Evolutionary conservation across 2,797 vertebrate genomes (phyloP).

Genomic region (Phalanger gymnotis): DNA sequence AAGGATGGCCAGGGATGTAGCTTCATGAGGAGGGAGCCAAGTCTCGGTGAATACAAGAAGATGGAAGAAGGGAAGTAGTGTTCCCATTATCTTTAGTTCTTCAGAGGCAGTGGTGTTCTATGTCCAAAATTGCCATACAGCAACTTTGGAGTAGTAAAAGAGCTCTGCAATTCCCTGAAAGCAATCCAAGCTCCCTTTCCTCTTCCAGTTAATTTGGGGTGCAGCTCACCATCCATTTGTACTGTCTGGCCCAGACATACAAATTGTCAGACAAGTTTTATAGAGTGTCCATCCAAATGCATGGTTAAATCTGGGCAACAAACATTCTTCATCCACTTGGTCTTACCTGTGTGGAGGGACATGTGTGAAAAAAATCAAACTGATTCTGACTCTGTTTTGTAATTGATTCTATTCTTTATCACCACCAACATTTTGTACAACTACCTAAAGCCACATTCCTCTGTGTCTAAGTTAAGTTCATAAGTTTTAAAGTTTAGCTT

Average conservation of each 20-base stretch:
- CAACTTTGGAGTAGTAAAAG: not conserved
- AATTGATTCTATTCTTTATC: not conserved
- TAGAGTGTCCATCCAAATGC: not conserved
- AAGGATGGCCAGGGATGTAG: not conserved
- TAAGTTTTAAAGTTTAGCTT: not conserved
- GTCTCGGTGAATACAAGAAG: not conserved
- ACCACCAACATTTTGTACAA: not conserved
- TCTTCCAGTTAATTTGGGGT: not conserved
- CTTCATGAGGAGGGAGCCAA: not conserved
- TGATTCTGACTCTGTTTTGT: not conserved
- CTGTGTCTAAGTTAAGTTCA: not conserved
- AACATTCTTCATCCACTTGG: not conserved
- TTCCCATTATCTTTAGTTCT: not conserved
- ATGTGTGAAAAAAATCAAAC: too few relatives aligned
- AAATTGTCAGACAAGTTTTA: not conserved
- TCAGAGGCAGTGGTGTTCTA: not conserved
- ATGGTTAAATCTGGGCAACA: not conserved
- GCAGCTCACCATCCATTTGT: not conserved
- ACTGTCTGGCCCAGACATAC: not conserved
- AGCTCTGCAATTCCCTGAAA: not conserved
- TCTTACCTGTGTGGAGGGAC: too few relatives aligned
- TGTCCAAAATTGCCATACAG: not conserved
- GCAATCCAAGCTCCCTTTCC: not conserved
- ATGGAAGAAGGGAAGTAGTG: not conserved
- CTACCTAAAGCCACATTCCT: not conserved